phyloP scores from a whole-genome alignment of 2,888 invertebrate species.

The Thecocarcelia acutangulata region DNA sequence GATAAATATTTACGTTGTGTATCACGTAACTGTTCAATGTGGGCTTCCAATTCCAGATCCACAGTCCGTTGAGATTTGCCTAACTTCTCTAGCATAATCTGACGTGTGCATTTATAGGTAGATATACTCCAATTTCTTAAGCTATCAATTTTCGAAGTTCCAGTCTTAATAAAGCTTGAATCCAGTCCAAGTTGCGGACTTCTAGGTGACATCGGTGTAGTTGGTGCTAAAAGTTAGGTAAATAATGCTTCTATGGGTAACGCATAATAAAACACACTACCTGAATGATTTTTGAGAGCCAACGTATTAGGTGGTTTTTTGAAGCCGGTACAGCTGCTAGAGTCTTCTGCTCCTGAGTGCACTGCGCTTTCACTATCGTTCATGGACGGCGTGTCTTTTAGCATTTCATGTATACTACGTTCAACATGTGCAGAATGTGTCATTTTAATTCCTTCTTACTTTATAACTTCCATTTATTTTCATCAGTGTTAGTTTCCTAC shows the following conservation, averaged over 20 bases:
- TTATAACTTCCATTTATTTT: not conserved
- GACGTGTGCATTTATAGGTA: constrained; percentile 98
- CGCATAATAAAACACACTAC: constrained; percentile 75
- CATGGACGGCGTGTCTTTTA: constrained; percentile 90
- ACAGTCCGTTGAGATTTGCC: constrained; percentile 96
- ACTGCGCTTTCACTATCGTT: constrained; percentile 89
- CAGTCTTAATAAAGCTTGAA: constrained; percentile 76
- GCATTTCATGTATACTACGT: constrained; percentile 89
- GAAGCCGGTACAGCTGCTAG: constrained; percentile 82
- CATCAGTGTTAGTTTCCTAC: not conserved
- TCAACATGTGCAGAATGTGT: constrained; percentile 77
- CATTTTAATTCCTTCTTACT: constrained; percentile 68
- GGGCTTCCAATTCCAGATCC: constrained; percentile 95
- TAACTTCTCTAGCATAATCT: constrained; percentile 96
- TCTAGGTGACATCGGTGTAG: constrained; percentile 82
- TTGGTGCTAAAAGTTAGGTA: constrained; percentile 76
- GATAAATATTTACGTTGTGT: constrained; percentile 96
- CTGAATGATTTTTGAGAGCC: constrained; percentile 87
- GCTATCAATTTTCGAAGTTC: constrained; percentile 92
- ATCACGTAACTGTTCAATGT: constrained; percentile 95
- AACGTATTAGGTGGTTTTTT: constrained; percentile 85
- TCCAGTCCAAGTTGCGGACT: constrained; percentile 77
- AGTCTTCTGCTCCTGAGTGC: constrained; percentile 87
- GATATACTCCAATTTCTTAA: constrained; percentile 98
- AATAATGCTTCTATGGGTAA: too few relatives aligned